Evolutionary conservation across 2,888 invertebrate species (phyloP), one percentile per base, ranked within the genome.

Genomic region (Allophyes oxyacanthae): DNA sequence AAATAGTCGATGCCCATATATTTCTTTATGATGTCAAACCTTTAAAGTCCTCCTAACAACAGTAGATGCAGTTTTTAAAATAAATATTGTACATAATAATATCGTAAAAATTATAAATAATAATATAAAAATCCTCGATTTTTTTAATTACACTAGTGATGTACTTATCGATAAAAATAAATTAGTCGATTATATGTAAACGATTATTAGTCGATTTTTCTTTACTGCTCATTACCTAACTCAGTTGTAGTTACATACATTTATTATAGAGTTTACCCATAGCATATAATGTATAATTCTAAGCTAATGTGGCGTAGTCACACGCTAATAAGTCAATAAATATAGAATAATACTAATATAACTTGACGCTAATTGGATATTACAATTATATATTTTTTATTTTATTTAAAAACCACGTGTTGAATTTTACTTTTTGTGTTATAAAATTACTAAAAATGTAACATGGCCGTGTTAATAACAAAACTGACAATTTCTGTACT

Each of bases 281-380:
- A 78, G 56, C 63, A 66, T 76, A 73, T 58, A 48, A 64, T 67
- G 66, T 65, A 38, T 61, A 49, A 63, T 41, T 62, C 53, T 77
- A 78, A 55, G 40, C 67, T 77, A 72, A 42, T 33, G 51, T 56
- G 53, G 66, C 67, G 77, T 57, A 64, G 20, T 63, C 45, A 57
- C 66, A 76, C 77, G 77, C 74, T 46, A 57, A 66, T 61, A 64
- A 72, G 64, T 73, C 77, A 78, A 80, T 80, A 81, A 81, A 81
- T 77, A 81, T 65, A 55, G 61, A 55, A 62, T 74, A 74, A 72
- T 69, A 72, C 66, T 74, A 76, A 81, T 75, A 79, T 85, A 84
- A 82, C 82, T 78, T 81, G 82, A 85, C 83, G 75, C 86, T 89
- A 89, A 73, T 70, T 78, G 86, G 84, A 84, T 87, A 85, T 87